phyloP scores from a whole-genome alignment of 2,797 vertebrate genomes.

The Falco novaeseelandiae region DNA sequence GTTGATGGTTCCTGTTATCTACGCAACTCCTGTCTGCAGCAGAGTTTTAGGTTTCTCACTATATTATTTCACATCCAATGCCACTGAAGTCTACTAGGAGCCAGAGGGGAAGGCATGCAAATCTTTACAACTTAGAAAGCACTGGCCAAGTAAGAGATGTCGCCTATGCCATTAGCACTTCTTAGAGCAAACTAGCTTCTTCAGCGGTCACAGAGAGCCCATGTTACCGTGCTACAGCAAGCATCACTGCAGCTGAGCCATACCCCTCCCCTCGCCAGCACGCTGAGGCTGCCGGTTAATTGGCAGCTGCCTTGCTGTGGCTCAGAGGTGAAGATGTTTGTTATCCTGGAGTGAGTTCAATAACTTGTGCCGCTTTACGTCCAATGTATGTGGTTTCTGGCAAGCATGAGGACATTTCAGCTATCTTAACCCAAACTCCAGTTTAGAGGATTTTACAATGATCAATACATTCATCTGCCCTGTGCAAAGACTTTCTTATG shows the following conservation, averaged over 20 bases:
- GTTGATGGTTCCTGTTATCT: no score
- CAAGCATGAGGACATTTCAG: background rate
- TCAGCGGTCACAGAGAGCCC: background rate
- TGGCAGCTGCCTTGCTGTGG: background rate
- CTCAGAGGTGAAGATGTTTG: background rate
- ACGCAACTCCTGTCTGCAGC: no score
- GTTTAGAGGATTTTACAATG: background rate
- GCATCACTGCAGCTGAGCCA: background rate
- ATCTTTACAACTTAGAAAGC: background rate
- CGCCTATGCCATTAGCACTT: background rate
- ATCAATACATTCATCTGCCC: background rate
- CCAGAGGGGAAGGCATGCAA: accelerated
- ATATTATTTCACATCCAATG: no score
- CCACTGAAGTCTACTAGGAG: background rate
- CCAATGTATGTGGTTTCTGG: background rate
- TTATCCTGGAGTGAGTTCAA: background rate
- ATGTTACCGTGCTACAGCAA: background rate
- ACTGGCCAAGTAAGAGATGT: background rate
- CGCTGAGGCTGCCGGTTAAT: background rate
- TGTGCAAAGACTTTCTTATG: background rate
- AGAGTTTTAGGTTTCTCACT: no score
- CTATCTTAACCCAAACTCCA: background rate
- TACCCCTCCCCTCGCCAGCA: background rate
- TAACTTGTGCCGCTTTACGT: background rate
- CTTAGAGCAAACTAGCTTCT: background rate